These are phyloP conservation scores for Seladonia tumulorum DNA, from an alignment of 2,888 invertebrate species.

Conservation along the genomic window DNA sequence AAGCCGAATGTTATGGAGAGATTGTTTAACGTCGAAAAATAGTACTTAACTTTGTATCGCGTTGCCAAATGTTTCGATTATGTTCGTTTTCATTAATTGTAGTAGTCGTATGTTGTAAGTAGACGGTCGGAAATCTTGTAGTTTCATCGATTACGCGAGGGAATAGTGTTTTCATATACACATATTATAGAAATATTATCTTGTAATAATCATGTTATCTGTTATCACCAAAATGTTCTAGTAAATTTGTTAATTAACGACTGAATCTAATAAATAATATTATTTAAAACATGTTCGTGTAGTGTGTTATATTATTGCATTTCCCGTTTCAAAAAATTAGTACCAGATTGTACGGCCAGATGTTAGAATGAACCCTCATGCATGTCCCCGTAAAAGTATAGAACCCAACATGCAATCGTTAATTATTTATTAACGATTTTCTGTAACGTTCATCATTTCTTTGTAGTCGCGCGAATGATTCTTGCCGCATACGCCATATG, in stretches of 20 bases:
- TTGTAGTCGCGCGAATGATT: no score
- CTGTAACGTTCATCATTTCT: no score
- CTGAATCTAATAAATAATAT: no score
- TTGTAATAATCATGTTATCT: conserved; percentile 13
- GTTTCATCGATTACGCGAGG: background rate
- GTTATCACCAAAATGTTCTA: conserved; percentile 1
- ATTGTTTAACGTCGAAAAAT: conserved; percentile 57
- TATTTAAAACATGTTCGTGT: background rate
- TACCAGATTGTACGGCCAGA: background rate
- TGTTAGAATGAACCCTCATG: no score
- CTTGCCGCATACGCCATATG: no score
- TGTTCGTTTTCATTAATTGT: background rate
- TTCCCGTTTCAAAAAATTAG: background rate
- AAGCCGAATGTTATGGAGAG: conserved; percentile 74
- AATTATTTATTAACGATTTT: no score
- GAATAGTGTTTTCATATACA: background rate
- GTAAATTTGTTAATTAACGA: conserved; percentile 21
- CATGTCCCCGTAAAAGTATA: no score
- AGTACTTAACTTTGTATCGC: background rate
- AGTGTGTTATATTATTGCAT: background rate
- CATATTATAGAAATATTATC: background rate
- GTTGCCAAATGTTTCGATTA: background rate
- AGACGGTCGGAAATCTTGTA: background rate
- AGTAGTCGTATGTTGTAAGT: background rate
- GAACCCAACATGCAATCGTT: no score